These are phyloP conservation scores for Caenorhabditis japonica DNA, from an alignment of 2,888 invertebrate genomes.

Conservation along the genomic window DNA sequence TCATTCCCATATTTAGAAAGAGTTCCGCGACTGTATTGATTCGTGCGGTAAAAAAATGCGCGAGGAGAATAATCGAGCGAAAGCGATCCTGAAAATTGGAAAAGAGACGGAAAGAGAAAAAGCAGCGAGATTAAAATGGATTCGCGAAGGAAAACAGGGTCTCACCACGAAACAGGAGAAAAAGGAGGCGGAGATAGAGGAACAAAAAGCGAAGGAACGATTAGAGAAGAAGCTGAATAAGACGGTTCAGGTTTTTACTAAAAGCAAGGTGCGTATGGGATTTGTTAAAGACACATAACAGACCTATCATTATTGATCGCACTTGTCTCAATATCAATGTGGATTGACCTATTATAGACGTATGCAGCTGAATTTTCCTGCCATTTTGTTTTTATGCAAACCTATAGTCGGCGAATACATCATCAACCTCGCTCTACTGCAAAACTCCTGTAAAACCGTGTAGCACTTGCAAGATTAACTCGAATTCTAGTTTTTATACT, in stretches of 20 bases:
- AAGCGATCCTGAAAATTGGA: conserved; percentile 7
- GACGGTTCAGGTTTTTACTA: conserved; percentile 6
- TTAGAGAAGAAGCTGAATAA: neutral
- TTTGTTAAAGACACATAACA: too few species aligned
- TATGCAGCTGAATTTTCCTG: too few species aligned
- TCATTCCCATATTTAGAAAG: too few species aligned
- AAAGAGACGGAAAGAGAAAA: conserved; percentile 6
- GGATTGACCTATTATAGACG: too few species aligned
- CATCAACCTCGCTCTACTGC: too few species aligned
- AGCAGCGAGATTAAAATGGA: neutral
- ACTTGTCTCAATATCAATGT: too few species aligned
- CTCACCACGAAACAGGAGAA: conserved; percentile 12
- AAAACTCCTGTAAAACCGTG: too few species aligned
- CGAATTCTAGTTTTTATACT: too few species aligned
- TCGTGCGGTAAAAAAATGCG: neutral
- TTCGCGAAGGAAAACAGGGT: neutral
- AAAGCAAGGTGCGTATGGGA: conserved; percentile 22
- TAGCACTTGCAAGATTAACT: too few species aligned
- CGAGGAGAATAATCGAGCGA: neutral
- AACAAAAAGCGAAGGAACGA: neutral
- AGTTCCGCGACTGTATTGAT: neutral
- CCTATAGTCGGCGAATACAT: too few species aligned
- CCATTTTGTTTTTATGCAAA: too few species aligned
- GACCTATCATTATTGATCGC: too few species aligned
- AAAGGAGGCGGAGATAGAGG: conserved; percentile 3